These are phyloP conservation scores for Atherinomorus stipes DNA, from an alignment of 2,113 vertebrate species.

Conservation along the genomic window DNA sequence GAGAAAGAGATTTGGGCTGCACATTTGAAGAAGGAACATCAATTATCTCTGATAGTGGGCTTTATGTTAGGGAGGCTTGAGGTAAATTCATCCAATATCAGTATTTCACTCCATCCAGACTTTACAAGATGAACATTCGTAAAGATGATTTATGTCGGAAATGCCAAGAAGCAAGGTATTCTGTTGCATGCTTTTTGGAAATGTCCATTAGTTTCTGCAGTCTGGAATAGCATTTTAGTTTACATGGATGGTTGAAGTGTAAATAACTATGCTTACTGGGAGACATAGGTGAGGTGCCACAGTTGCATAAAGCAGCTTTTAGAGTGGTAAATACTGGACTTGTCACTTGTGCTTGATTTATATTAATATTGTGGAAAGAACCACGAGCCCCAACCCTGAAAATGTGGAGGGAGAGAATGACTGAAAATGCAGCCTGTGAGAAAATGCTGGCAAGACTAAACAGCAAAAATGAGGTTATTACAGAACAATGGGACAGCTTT, in stretches of 20 bases:
- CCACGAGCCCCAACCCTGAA: background rate
- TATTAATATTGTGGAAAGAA: background rate
- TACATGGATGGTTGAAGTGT: background rate
- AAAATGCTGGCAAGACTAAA: too few relatives aligned
- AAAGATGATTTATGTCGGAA: background rate
- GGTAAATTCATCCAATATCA: background rate
- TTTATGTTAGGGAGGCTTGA: background rate
- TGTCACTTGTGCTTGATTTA: background rate
- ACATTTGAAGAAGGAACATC: background rate
- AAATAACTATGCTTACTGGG: background rate
- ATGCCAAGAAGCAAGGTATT: background rate
- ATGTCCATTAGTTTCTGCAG: background rate
- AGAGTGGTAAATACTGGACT: background rate
- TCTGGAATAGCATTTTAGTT: background rate
- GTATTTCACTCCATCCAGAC: background rate
- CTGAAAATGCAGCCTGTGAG: too few relatives aligned
- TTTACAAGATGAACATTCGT: background rate
- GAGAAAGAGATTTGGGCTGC: background rate
- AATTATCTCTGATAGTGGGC: background rate
- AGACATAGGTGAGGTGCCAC: background rate
- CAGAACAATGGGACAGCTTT: too few relatives aligned
- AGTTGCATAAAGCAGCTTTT: background rate
- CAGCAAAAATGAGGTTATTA: too few relatives aligned
- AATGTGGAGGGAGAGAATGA: background rate
- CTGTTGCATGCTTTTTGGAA: too few relatives aligned